Percentiles rank a stretch among this genome's conserved stretches.
These are phyloP conservation scores for Acronicta alni DNA, from an alignment of 2,888 invertebrate species.

Conservation along the genomic window DNA sequence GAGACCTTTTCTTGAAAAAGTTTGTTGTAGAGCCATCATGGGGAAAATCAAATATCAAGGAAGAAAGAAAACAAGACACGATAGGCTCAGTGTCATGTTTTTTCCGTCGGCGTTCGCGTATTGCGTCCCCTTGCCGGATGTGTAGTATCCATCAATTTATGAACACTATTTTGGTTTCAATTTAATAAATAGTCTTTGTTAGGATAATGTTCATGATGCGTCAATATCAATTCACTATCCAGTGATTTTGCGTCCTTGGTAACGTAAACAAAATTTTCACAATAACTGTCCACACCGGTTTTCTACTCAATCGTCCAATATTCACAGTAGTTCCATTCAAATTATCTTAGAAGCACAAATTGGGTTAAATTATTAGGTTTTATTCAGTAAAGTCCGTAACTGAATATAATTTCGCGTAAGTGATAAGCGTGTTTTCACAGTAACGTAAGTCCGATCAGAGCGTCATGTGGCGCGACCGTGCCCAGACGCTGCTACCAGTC, in stretches of 20 bases:
- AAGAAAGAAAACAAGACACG: constrained; percentile 86
- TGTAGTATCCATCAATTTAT: constrained; percentile 88
- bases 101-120: constrained; percentile 86
- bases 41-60: constrained; percentile 85
- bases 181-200: constrained; percentile 78
- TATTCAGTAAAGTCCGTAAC: constrained; percentile 60
- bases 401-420: constrained; percentile 72
- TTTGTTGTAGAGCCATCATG: constrained; percentile 81
- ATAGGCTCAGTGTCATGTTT: constrained; percentile 88
- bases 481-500: constrained; percentile 84
- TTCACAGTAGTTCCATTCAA: constrained; percentile 39
- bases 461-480: constrained; percentile 85
- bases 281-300: constrained; percentile 71
- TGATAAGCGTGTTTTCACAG: constrained; percentile 84
- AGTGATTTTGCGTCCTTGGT: constrained; percentile 55
- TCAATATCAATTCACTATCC: constrained; percentile 65
- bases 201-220: constrained; percentile 71
- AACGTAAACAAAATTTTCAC: constrained; percentile 67
- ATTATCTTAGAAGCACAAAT: constrained; percentile 31
- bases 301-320: constrained; percentile 40
- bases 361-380: constrained; percentile 34
- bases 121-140: constrained; percentile 84
- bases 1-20: constrained; percentile 74
- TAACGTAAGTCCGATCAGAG: constrained; percentile 79
- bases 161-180: constrained; percentile 76